Base-by-base conservation (phyloP, 2,888 invertebrate genomes). In the Tinea semifulvella region DNA sequence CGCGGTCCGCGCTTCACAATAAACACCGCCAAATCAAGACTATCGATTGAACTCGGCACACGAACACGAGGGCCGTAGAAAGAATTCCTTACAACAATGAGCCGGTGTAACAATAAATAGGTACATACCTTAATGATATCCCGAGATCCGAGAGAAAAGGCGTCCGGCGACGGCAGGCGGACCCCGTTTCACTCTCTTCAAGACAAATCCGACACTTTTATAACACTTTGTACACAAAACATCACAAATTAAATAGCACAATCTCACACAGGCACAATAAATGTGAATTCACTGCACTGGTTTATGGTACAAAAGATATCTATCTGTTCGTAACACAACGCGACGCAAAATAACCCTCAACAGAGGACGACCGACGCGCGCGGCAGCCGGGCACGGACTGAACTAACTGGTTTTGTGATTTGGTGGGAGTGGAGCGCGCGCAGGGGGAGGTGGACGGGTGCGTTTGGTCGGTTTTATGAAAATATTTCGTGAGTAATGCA, bases 401-500 rank as follows among this genome's bases (percentile, higher is more conserved):
- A 71, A 79, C 77, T 79, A 77, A 77, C 77, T 79, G n/a, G n/a
- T n/a, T n/a, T n/a, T n/a, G n/a, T n/a, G n/a, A n/a, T n/a, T n/a
- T n/a, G n/a, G n/a, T 61, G 61, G 62, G 53, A 51, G 39, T 48
- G 52, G 53, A 27, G 20, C 27, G 42, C 18, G 42, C 42, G 49
- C 52, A 48, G 16, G 56, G 62, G 65, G 63, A 52, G 55, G 49
- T 53, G 57, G 63, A 60, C 71, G 73, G 76, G 73, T 76, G 70
- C 70, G 77, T 71, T 75, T 65, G 76, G n/a, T n/a, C n/a, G n/a
- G 68, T 72, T 77, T 77, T 79, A 79, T 80, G 80, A 79, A 80
- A 79, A 80, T 80, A 80, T 80, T 79, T 80, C 68, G 80, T 80
- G 80, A 79, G 79, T 79, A 79, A 80, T 79, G 76, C 80, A 79